Evolutionary conservation across 2,888 invertebrate species (phyloP).

Genomic region (Drosophila parthenogenetica): DNA sequence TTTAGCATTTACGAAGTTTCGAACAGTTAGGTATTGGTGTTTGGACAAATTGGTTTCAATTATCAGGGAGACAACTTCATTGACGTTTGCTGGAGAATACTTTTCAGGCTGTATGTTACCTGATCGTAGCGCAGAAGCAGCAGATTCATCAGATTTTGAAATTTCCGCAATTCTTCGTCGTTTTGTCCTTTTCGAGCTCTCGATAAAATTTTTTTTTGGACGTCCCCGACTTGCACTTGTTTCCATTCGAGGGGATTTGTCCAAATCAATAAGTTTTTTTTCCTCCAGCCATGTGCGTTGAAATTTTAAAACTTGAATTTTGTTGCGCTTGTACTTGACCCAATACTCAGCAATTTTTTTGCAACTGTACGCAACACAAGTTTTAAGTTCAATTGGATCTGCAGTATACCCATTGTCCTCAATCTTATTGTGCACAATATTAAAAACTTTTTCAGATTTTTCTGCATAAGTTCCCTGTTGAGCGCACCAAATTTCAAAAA

Average conservation of each 20-base stretch:
- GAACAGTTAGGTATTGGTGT: too few relatives aligned
- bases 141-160: background rate
- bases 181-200: background rate
- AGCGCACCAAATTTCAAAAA: background rate
- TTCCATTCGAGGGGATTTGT: too few relatives aligned
- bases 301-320: background rate
- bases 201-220: background rate
- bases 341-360: constrained; percentile 2
- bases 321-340: background rate
- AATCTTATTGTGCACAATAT: background rate
- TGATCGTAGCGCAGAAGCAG: background rate
- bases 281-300: too few relatives aligned
- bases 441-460: background rate
- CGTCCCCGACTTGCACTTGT: background rate
- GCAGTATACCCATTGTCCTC: background rate
- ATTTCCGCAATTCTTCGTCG: background rate
- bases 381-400: background rate
- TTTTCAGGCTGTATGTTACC: background rate
- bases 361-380: background rate
- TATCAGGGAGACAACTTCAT: too few relatives aligned
- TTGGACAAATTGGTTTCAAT: too few relatives aligned
- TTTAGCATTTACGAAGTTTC: too few relatives aligned
- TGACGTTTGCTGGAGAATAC: too few relatives aligned
- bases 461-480: background rate
- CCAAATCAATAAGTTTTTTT: too few relatives aligned